Evolutionary conservation across 2,113 vertebrate species (phyloP), one percentile per base, ranked within the genome.

Genomic region (Ictalurus punctatus): DNA sequence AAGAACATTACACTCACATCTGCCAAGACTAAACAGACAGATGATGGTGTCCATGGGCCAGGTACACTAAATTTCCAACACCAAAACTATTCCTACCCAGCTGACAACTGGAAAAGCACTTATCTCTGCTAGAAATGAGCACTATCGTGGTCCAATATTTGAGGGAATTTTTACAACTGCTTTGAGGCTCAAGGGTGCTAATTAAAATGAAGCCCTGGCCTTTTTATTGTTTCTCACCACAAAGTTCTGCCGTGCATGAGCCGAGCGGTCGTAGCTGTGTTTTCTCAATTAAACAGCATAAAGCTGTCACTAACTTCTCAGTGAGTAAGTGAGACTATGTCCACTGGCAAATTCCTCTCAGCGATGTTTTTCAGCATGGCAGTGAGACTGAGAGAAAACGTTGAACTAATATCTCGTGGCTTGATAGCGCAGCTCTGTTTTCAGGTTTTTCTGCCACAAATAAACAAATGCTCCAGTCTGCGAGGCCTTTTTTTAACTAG

Each of bases 91-190:
- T 96, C 95, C 94, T 90, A 92, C 91, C 0, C 81, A 90, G 93
- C 91, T 92, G 85, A 90, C 92, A 94, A 94, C 96, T 97, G 96
- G 96, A 96, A 96, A 97, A 96, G 93, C 92, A 95, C 95, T 97
- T 96, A 96, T 94, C 92, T 94, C 88, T 93, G 94, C 94, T 92
- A 95, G 91, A 89, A 92, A 93, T 91, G 92, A 94, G 44, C 59
- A 74, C 88, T 95, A 90, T 92, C 54, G 89, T 93, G 95, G 94
- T 94, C 93, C 92, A 92, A 89, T 94, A 91, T 86, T 81, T 58
- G 94, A 91, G 95, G 94, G 90, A 89, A 84, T 85, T 92, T 92
- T 95, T 92, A 96, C 93, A 92, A 92, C 93, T 94, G 95, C 93
- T 92, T 76, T 34, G 94, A 95, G 94, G 94, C 94, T 96, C 96